Base-by-base conservation (phyloP, 2,113 vertebrate genomes). In the Dendropsophus ebraccatus region DNA sequence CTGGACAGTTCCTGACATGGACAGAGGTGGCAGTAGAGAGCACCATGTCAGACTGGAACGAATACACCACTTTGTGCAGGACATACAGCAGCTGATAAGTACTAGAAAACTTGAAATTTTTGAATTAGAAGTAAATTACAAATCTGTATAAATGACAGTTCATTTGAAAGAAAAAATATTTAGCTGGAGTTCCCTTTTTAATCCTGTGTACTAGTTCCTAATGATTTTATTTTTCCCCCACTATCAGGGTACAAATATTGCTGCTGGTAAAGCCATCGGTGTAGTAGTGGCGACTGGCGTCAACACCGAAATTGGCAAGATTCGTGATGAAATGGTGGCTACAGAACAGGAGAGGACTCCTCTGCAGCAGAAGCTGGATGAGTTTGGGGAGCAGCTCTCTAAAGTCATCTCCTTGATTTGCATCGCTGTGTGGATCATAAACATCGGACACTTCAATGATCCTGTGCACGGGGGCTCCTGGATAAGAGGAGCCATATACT, bases 381-480 rank as follows among this genome's bases (percentile, higher is more conserved):
- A 99, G 91, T 99, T 99, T 32, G 98, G 98, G 2, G 94, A 99
- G 90, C 98, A 99, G 91, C 95, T 99, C 17, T 99, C 98, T 76
- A 99, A 99, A 88, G 98, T 99, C 70, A 99, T 99, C 92, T 97
- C 98, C 0, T 93, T 99, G 0, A 99, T 99, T 90, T 99, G 98
- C 93, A 96, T 99, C 1, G 98, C 98, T 0, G 98, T 99, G 85
- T 99, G 98, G 98, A 95, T 98, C 89, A 99, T 99, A 90, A 99
- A 99, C 93, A 99, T 99, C 0, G 98, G 98, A 21, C 98, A 99
- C 90, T 99, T 99, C 91, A 99, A 97, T 0, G 98, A 99, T 91
- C 98, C 98, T 0, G 98, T 99, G 9, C 98, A 99, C 0, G 98
- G 98, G 0, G 98, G 98, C 88, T 99, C 98, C 86, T 99, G 98